Base-by-base conservation (phyloP, 2,113 vertebrate species). In the Serilophus lunatus region DNA sequence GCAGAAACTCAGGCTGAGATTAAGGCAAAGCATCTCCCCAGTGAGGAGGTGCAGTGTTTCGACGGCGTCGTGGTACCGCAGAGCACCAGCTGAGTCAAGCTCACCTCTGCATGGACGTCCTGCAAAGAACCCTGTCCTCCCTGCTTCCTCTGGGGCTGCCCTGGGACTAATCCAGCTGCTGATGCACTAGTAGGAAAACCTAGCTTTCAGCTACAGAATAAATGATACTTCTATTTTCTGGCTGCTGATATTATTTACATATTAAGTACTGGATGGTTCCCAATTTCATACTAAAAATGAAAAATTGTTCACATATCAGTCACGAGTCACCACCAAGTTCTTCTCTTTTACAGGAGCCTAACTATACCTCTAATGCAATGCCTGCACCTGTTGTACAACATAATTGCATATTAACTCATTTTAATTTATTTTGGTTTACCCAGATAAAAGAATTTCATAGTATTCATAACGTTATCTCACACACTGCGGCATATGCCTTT, bases 1-100 rank as follows among this genome's bases (percentile, higher is more conserved):
- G 15, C 1, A 44, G 72, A 45, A 40, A 6, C 38, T 17, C 18
- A 0, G 77, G 3, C 50, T 18, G n/a, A 26, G 59, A 8, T 20
- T 4, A 35, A 63, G 42, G 29, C 33, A 57, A 51, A 86, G 60
- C 38, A 5, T 13, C 23, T 29, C 11, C 22, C 9, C 38, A 22
- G 17, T 0, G 23, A 6, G 35, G 49, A 65, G 38, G 42, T 18
- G 31, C 45, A 4, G 36, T 26, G 1, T 24, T 68, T 33, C 1
- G 0, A 2, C 9, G 69, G n/a, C 31, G 3, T 3, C 3, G 53
- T 17, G 3, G 22, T 28, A 22, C 25, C 0, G 0, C 20, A 31
- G 36, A 35, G 31, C 33, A 17, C 33, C 3, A 4, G 40, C 51
- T 28, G 18, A 12, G 51, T n/a, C 18, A 7, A 28, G 18, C 15